These are phyloP conservation scores for Heliconius hermathena DNA, from an alignment of 1,140 invertebrate species.

Conservation along the genomic window DNA sequence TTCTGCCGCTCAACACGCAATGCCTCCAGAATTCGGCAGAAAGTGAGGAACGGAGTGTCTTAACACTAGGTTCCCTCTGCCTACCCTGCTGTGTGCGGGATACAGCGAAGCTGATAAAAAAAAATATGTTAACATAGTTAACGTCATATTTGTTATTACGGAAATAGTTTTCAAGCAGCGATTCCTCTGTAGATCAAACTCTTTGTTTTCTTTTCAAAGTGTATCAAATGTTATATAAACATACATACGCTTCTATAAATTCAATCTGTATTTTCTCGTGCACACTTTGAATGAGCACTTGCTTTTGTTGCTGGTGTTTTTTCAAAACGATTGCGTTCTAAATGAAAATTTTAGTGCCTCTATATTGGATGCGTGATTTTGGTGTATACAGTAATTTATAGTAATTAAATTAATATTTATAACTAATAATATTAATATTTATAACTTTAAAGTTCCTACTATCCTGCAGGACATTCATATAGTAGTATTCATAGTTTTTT, in stretches of 20 bases:
- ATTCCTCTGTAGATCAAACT: slow-evolving; percentile 27
- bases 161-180: slow-evolving; percentile 29
- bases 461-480: background rate
- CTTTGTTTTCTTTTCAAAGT: slow-evolving; percentile 25
- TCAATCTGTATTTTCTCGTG: slow-evolving; percentile 24
- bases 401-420: no score
- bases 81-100: no score
- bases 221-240: slow-evolving; percentile 19
- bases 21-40: no score
- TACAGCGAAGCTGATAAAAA: no score
- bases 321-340: background rate
- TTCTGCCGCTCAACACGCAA: no score
- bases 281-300: slow-evolving; percentile 12
- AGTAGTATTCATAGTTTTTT: no score
- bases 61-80: no score
- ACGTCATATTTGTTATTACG: slow-evolving; percentile 24
- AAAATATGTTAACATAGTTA: background rate
- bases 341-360: background rate
- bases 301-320: slow-evolving; percentile 2
- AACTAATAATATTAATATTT: no score
- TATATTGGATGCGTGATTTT: background rate
- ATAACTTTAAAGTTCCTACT: background rate
- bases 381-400: background rate
- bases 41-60: no score
- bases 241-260: slow-evolving; percentile 18